Evolutionary conservation across 2,797 vertebrate species (phyloP).

Genomic region (Brachymystax lenok): DNA sequence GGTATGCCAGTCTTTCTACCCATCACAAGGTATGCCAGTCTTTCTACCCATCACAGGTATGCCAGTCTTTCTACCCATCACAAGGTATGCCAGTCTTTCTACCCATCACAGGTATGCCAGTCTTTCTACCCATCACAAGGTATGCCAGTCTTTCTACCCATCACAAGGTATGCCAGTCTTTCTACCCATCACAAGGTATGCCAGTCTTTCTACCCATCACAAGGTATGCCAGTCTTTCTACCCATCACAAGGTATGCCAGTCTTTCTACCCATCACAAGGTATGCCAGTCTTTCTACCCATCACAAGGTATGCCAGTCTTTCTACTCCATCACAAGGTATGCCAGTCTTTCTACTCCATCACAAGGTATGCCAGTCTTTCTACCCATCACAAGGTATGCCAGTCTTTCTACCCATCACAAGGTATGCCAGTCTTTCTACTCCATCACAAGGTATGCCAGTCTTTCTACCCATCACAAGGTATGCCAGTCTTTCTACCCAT

Average conservation of each 20-base stretch:
- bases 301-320: background rate
- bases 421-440: background rate
- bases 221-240: background rate
- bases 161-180: background rate
- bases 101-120: constrained; percentile 4
- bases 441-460: background rate
- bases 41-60: constrained; percentile 9
- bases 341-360: too few relatives aligned
- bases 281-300: background rate
- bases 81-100: background rate
- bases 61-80: too few relatives aligned
- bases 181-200: too few relatives aligned
- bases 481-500: background rate
- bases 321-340: too few relatives aligned
- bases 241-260: background rate
- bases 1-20: background rate
- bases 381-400: too few relatives aligned
- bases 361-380: background rate
- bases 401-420: too few relatives aligned
- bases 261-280: too few relatives aligned
- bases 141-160: background rate
- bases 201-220: too few relatives aligned
- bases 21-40: background rate
- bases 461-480: too few relatives aligned
- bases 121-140: too few relatives aligned